These are phyloP conservation scores for Aptenodytes forsteri DNA, from an alignment of 2,113 vertebrate species.

Conservation along the genomic window DNA sequence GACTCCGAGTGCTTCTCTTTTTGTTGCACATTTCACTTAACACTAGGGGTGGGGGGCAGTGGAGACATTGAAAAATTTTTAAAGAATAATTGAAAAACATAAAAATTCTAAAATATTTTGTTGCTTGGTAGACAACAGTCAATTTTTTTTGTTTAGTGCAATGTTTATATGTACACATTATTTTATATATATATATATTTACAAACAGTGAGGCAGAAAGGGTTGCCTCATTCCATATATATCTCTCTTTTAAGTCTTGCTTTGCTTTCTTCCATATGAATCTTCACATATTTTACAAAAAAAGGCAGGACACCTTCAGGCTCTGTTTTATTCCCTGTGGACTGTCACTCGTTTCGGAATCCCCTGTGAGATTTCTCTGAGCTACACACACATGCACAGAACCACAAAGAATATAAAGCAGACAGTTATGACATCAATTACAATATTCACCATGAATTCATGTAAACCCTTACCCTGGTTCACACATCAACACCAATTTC, in stretches of 20 bases:
- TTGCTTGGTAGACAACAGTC: background rate
- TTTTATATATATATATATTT: background rate
- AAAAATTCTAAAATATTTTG: background rate
- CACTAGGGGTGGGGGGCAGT: background rate
- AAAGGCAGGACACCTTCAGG: background rate
- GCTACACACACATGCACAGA: background rate
- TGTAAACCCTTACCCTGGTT: background rate
- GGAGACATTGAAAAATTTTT: background rate
- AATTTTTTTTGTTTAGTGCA: background rate
- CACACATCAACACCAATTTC: constrained; percentile 43
- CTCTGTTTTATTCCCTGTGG: background rate
- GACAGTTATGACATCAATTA: constrained; percentile 26
- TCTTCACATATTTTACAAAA: background rate
- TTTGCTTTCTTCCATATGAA: background rate
- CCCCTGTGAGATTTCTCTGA: background rate
- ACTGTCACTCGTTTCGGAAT: background rate
- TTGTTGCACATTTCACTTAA: background rate
- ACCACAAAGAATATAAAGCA: constrained; percentile 5
- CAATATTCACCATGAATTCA: constrained; percentile 11
- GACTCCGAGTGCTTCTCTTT: background rate
- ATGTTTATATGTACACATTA: background rate
- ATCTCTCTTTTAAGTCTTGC: background rate
- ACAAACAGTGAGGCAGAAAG: background rate
- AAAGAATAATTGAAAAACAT: background rate
- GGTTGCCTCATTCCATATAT: background rate